Evolutionary conservation across 2,797 vertebrate genomes (phyloP), one percentile per base, ranked within the genome.

Genomic region (Calcarius lapponicus): DNA sequence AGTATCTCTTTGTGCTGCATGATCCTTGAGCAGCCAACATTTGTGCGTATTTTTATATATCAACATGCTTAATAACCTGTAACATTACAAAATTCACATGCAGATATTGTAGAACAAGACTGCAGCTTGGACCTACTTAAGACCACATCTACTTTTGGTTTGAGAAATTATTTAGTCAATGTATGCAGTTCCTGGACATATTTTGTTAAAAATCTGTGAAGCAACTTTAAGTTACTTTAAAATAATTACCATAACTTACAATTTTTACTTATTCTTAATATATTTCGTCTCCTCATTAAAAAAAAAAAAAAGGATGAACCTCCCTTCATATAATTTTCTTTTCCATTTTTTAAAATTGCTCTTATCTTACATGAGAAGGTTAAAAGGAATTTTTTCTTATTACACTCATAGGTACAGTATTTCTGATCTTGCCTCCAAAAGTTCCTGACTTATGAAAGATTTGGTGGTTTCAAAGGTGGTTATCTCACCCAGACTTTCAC

Each of bases 401-500:
- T 69, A 53, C 18, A 79, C 4, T 34, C 24, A 29, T 47, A 80
- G 60, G 54, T 67, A 64, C 5, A 62, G 1, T 43, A 78, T 72
- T 31, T 65, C 50, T 88, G n/a, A 78, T 86, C 47, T 53, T 93
- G 32, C 56, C 36, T 91, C 48, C 47, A 75, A 56, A 78, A 71
- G 14, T 18, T 89, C 69, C 82, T 58, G 47, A 69, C 21, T 73
- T 94, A 71, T 34, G 60, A 85, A 94, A 91, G 85, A 91, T 91
- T 91, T 86, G 47, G 29, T 90, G 51, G 25, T 78, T 91, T 90
- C 71, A 73, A 73, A 87, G 50, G 88, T 51, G 32, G 71, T 87
- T 90, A 54, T 88, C 80, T 86, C 58, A n/a, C 58, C 57, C 86
- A 90, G 78, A 54, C 80, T 74, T 89, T 84, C 88, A 95, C 93